A percentile compares a stretch with the other conserved stretches of the same genome.
Conservation (phyloP, 2,797 vertebrate genomes). For the Hydrophis major region DNA sequence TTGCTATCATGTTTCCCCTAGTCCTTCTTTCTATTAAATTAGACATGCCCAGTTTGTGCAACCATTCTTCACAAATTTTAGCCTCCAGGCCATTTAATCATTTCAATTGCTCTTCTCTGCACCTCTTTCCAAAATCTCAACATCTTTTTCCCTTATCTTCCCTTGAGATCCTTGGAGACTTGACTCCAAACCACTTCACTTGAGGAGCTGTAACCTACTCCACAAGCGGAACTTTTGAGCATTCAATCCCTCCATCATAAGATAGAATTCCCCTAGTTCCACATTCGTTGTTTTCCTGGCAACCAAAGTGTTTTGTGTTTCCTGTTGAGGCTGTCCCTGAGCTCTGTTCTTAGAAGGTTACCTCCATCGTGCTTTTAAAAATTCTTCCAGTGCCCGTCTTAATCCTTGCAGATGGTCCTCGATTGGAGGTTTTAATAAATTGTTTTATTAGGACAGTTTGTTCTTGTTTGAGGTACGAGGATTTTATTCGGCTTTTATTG, state of each 20-base stretch:
- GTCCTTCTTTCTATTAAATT: too few relatives aligned
- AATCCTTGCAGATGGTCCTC: not conserved
- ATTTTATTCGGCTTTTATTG: not conserved
- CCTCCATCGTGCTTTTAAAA: not conserved
- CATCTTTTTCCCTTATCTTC: not conserved
- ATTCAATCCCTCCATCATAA: not conserved
- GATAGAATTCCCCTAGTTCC: not conserved
- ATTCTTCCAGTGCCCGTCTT: not conserved
- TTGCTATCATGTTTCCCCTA: too few relatives aligned
- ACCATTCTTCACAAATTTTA: too few relatives aligned
- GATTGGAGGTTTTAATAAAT: not conserved
- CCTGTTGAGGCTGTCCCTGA: not conserved
- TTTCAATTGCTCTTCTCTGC: not conserved
- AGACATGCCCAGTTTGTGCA: too few relatives aligned
- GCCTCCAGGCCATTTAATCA: too few relatives aligned
- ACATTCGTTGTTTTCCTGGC: not conserved
- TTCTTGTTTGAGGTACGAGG: not conserved
- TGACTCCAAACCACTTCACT: not conserved
- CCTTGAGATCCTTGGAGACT: not conserved
- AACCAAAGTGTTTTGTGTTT: not conserved
- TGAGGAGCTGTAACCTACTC: not conserved
- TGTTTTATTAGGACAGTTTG: not conserved
- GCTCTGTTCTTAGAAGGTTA: not conserved
- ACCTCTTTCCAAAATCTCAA: not conserved
- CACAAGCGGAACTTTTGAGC: not conserved